Evolutionary conservation across 2,113 vertebrate genomes (phyloP).

Genomic region (Grantiella picta): DNA sequence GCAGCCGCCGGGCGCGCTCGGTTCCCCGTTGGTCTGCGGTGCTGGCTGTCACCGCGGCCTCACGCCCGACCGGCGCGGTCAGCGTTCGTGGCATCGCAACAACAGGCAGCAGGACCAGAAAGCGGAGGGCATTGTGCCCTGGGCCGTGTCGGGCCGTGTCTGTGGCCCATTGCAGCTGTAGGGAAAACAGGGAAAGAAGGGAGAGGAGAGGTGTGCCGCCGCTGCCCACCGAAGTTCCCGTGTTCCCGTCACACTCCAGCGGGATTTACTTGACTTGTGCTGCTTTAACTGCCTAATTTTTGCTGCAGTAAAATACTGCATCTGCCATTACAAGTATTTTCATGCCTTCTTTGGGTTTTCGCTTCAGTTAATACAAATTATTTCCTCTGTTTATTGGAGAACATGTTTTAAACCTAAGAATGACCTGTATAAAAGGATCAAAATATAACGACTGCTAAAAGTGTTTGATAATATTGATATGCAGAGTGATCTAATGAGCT

Average conservation of each 20-base stretch:
- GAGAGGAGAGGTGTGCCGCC: too few species aligned
- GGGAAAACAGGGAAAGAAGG: not conserved
- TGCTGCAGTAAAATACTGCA: not conserved
- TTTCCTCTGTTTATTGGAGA: not conserved
- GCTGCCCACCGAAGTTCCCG: rapidly evolving
- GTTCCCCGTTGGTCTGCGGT: rapidly evolving
- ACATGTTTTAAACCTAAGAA: not conserved
- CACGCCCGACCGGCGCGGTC: rapidly evolving
- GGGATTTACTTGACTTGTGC: rapidly evolving
- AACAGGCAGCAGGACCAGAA: not conserved
- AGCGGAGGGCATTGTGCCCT: rapidly evolving
- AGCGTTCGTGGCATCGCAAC: not conserved
- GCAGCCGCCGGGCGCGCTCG: too few species aligned
- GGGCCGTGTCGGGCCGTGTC: rapidly evolving
- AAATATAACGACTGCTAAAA: not conserved
- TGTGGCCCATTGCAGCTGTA: not conserved
- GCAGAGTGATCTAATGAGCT: not conserved
- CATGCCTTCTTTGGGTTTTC: not conserved
- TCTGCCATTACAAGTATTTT: not conserved
- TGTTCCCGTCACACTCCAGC: not conserved
- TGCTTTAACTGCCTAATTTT: not conserved
- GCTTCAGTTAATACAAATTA: not conserved
- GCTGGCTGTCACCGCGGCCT: not conserved
- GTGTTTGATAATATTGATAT: not conserved
- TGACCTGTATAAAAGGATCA: not conserved